Evolutionary conservation across 2,113 vertebrate genomes (phyloP).

Genomic region (Hyaena hyaena): DNA sequence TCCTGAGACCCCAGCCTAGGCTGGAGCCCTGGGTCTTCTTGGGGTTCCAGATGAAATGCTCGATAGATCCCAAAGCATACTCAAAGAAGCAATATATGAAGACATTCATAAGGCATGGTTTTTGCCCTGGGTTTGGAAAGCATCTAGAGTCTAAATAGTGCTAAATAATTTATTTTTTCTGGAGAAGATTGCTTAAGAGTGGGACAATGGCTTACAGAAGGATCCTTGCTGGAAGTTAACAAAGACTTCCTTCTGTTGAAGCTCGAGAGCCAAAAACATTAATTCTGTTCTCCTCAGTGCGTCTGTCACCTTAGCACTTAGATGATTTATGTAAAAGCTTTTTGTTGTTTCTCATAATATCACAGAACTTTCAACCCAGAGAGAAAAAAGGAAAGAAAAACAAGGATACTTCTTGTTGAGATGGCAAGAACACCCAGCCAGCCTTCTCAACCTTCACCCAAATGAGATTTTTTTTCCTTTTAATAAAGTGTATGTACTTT

Average conservation of each 20-base stretch:
- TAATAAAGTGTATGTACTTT: conserved; percentile 46
- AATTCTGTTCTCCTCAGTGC: not conserved
- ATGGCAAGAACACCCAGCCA: not conserved
- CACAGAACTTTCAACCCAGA: conserved; percentile 37
- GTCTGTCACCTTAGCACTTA: not conserved
- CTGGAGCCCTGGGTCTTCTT: not conserved
- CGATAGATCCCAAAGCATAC: not conserved
- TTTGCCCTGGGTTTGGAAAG: not conserved
- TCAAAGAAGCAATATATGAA: not conserved
- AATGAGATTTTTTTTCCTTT: conserved; percentile 48
- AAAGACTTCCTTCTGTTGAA: conserved; percentile 31
- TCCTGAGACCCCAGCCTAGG: not conserved
- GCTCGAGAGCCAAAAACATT: not conserved
- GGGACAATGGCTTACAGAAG: not conserved
- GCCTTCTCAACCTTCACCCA: not conserved
- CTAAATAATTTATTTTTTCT: not conserved
- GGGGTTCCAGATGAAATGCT: not conserved
- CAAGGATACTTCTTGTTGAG: not conserved
- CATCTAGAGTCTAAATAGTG: not conserved
- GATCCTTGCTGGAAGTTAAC: conserved; percentile 27
- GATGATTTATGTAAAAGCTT: conserved; percentile 49
- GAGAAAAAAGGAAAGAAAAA: conserved; percentile 41
- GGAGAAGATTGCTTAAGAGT: not conserved
- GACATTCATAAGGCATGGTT: not conserved
- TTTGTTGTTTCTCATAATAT: conserved; percentile 71